Evolutionary conservation across 2,113 vertebrate species (phyloP), one percentile per base, ranked within the genome.

Genomic region (Oreotrochilus melanogaster): DNA sequence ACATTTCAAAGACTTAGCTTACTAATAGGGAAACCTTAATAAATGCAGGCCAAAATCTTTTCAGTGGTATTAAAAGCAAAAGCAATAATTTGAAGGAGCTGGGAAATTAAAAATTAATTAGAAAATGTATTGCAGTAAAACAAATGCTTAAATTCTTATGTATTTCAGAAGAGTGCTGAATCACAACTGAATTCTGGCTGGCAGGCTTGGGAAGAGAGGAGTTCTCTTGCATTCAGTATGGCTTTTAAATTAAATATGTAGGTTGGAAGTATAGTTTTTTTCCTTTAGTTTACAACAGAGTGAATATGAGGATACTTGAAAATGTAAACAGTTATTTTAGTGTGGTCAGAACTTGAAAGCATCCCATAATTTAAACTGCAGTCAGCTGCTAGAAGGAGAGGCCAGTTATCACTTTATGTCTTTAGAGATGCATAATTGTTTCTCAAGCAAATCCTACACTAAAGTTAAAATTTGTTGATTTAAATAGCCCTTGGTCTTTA

Each of bases 121-220:
- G 88, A 87, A 90, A 92, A 84, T 84, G 50, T 53, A 15, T 47
- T 97, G 93, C 89, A 92, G 66, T 96, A 88, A 95, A 96, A 87
- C 62, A 82, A 65, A 76, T 50, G 74, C 23, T 95, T 94, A 84
- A 93, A 85, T 96, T 95, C 64, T 93, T 97, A 50, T 93, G 73
- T 86, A 64, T 95, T 95, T 79, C 78, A 65, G 74, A 67, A 75
- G 95, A 95, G 67, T 58, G 61, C 94, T 92, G 73, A 86, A 76
- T 93, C 64, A 67, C 7, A 14, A 7, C 57, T 72, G 50, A 54
- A 58, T 88, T 81, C 17, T 86, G 78, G 10, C 35, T 90, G 69
- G 43, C 13, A 50, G 48, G 31, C 64, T 60, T 42, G 39, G 28
- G 5, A 28, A 65, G 83, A 72, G 69, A 37, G 11, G 9, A 9